Percentiles rank a stretch among this genome's conserved stretches.
These are phyloP conservation scores for Megaceryle maxima DNA, from an alignment of 2,113 vertebrate species.

Conservation along the genomic window DNA sequence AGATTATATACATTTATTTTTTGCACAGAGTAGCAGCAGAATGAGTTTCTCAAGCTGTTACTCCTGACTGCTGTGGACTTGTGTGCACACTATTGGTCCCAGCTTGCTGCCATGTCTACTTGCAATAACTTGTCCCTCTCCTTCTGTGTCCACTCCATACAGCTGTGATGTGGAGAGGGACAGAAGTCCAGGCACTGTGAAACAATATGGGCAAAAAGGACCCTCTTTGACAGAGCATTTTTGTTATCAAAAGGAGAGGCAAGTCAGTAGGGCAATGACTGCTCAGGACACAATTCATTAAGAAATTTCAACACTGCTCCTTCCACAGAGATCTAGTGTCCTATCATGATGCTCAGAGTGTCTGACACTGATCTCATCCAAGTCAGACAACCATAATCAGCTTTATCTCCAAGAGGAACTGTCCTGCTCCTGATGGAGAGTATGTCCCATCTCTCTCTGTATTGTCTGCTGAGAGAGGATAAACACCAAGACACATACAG, in stretches of 20 bases:
- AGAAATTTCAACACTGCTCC: background rate
- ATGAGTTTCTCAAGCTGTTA: background rate
- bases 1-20: background rate
- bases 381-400: background rate
- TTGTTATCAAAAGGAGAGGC: background rate
- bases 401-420: background rate
- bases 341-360: background rate
- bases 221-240: background rate
- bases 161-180: background rate
- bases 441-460: background rate
- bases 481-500: background rate
- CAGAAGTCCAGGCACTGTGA: background rate
- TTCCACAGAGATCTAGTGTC: background rate
- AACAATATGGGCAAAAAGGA: background rate
- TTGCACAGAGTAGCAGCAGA: background rate
- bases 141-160: background rate
- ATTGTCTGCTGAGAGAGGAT: background rate
- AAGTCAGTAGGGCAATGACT: background rate
- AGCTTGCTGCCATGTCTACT: background rate
- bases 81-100: background rate
- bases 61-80: background rate
- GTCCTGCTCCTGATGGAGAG: background rate
- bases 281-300: background rate
- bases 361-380: background rate
- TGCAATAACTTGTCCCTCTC: background rate